Evolutionary conservation across 2,888 invertebrate genomes (phyloP).

Genomic region (Euproctis similis): DNA sequence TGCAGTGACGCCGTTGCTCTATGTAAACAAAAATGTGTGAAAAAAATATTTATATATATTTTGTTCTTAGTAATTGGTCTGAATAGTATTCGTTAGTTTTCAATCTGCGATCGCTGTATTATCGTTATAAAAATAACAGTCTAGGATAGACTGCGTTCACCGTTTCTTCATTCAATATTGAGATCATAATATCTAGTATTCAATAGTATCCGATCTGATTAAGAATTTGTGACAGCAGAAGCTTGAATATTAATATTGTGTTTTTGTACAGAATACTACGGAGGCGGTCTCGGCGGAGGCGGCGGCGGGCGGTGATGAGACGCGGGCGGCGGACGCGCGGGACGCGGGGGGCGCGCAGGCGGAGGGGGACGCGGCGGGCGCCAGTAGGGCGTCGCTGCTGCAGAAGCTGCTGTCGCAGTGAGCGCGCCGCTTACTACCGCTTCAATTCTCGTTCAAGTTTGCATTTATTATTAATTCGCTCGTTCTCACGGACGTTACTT

Average conservation of each 20-base stretch:
- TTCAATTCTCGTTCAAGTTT: slow-evolving; percentile 31
- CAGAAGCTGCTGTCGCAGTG: slow-evolving; percentile 91
- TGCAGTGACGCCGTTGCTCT: no score
- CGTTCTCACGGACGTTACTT: slow-evolving; percentile 34
- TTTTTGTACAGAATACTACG: slow-evolving; percentile 60
- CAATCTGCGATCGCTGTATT: no score
- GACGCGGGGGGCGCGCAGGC: slow-evolving; percentile 26
- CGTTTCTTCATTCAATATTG: not conserved
- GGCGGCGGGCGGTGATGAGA: slow-evolving; percentile 42
- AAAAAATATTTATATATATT: no score
- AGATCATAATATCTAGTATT: not conserved
- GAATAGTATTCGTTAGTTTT: no score
- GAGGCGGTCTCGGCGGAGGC: slow-evolving; percentile 67
- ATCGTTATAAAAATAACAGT: no score
- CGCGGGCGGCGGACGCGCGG: slow-evolving; percentile 32
- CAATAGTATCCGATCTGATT: no score
- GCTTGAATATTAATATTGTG: no score
- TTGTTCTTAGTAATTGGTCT: no score
- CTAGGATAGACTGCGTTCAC: no score
- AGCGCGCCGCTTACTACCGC: slow-evolving; percentile 29
- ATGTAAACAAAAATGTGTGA: no score
- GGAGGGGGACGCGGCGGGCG: slow-evolving; percentile 25
- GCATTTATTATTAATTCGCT: slow-evolving; percentile 58
- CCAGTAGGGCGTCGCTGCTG: slow-evolving; percentile 84
- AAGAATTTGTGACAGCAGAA: no score